Base-by-base conservation (phyloP, 2,888 invertebrate species). In the Patella caerulea region DNA sequence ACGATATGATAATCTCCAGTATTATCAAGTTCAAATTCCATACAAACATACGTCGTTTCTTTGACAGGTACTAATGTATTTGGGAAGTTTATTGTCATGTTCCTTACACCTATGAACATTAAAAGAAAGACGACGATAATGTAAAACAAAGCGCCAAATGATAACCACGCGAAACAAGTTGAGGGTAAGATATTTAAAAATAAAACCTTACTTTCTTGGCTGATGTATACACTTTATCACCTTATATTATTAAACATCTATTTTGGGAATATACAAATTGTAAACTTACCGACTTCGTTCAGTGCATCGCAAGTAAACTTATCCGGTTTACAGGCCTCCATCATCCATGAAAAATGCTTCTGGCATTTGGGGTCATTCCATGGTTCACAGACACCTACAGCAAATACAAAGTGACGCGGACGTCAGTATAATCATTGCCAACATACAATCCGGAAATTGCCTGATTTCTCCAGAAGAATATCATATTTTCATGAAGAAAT, bases 31-130 rank as follows among this genome's bases (percentile, higher is more conserved):
- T 81, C 79, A 72, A 85, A 83, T 78, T 81, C 79, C 82, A 81
- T 80, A 76, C 85, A 85, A 53, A 72, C 72, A 76, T 84, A 85
- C 52, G 79, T 82, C 71, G 83, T 85, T 55, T 79, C 82, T 0
- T 74, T 74, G 45, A 76, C 14, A 12, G 85, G 85, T 3, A 85
- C 74, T 0, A 7, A 17, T 7, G 80, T 79, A n/a, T 14, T 24
- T 0, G 79, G 74, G 53, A 84, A 79, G 12, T 76, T 76, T 5
- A 85, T 34, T 12, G 79, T 77, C 9, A 78, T 75, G n/a, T 34
- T 74, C 56, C 14, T 55, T 2, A 82, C 75, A 11, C 79, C 85
- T 85, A 73, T 15, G 53, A 70, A 29, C 15, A 19, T 17, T 9
- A 74, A 75, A 17, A 14, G 17, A 56, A n/a, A 9, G 5, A 7